Percentiles rank a stretch among this genome's conserved stretches.
phyloP scores from a whole-genome alignment of 1,140 invertebrate genomes.

The Bombus confusus region DNA sequence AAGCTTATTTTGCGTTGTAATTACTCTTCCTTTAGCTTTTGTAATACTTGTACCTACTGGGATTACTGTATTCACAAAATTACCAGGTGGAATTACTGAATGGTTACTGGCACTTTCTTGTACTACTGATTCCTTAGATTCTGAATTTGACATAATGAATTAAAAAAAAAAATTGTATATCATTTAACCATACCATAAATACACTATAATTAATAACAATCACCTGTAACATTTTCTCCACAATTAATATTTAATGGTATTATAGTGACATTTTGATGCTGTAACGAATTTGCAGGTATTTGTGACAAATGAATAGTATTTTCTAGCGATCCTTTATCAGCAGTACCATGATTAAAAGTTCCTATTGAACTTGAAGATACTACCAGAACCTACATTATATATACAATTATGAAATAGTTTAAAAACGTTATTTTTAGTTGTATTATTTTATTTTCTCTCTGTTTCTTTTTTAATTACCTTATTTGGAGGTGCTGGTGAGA shows the following conservation, averaged over 20 bases:
- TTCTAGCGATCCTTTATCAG: slow-evolving; percentile 44
- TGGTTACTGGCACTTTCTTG: slow-evolving; percentile 47
- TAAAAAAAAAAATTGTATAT: not conserved
- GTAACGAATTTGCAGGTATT: slow-evolving; percentile 35
- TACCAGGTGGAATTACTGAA: slow-evolving; percentile 51
- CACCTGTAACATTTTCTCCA: slow-evolving; percentile 59
- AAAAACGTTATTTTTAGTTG: not conserved
- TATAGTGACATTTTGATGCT: slow-evolving; percentile 63
- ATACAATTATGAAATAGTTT: not conserved
- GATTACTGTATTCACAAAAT: slow-evolving; percentile 57
- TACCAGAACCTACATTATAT: slow-evolving; percentile 57
- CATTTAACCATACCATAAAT: not conserved
- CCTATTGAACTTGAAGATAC: slow-evolving; percentile 59
- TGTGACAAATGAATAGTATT: slow-evolving; percentile 51
- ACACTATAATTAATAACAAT: slow-evolving; percentile 22
- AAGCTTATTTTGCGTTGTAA: slow-evolving; percentile 43
- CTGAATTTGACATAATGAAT: slow-evolving; percentile 5
- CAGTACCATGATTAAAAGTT: slow-evolving; percentile 42
- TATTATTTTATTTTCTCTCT: slow-evolving; percentile 20
- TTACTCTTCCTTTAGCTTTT: slow-evolving; percentile 60
- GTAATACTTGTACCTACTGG: slow-evolving; percentile 49
- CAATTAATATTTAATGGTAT: slow-evolving; percentile 57
- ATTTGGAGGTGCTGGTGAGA: slow-evolving; percentile 51
- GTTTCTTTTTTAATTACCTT: slow-evolving; percentile 62
- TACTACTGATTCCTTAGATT: slow-evolving; percentile 30